phyloP scores from a whole-genome alignment of 2,113 vertebrate genomes.

The Polypterus bichir region DNA sequence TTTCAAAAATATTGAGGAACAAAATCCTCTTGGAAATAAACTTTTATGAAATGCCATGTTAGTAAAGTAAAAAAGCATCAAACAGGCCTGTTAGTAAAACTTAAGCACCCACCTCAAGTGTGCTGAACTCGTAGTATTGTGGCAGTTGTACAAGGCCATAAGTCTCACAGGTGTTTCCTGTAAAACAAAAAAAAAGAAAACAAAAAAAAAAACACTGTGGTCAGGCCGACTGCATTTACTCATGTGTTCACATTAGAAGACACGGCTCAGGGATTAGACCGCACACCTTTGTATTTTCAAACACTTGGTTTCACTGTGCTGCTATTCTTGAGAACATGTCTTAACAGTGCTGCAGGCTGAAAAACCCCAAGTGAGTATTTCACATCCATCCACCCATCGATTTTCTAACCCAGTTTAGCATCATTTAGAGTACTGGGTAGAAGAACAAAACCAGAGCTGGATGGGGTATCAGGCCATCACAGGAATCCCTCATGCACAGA shows the following conservation, averaged over 20 bases:
- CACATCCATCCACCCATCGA: too few relatives aligned
- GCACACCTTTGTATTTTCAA: background rate
- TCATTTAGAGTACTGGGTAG: too few relatives aligned
- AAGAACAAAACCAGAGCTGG: too few relatives aligned
- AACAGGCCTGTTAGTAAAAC: background rate
- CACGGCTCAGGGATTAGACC: background rate
- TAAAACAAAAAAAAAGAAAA: constrained; percentile 43
- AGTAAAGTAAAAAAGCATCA: background rate
- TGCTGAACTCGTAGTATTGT: background rate
- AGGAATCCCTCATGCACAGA: too few relatives aligned
- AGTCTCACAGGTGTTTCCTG: constrained; percentile 75
- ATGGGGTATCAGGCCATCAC: too few relatives aligned
- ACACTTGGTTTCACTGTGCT: background rate
- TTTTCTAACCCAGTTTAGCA: too few relatives aligned
- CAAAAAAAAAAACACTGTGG: constrained; percentile 56
- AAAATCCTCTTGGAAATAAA: too few relatives aligned
- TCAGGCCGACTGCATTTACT: constrained; percentile 28
- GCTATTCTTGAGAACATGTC: background rate
- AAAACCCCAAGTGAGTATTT: too few relatives aligned
- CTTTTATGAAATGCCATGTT: too few relatives aligned
- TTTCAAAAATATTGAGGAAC: too few relatives aligned
- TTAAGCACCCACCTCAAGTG: background rate
- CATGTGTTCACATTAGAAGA: constrained; percentile 9
- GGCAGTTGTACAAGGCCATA: background rate
- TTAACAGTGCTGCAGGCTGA: background rate